phyloP scores from a whole-genome alignment of 2,113 vertebrate genomes.

The Upupa epops region DNA sequence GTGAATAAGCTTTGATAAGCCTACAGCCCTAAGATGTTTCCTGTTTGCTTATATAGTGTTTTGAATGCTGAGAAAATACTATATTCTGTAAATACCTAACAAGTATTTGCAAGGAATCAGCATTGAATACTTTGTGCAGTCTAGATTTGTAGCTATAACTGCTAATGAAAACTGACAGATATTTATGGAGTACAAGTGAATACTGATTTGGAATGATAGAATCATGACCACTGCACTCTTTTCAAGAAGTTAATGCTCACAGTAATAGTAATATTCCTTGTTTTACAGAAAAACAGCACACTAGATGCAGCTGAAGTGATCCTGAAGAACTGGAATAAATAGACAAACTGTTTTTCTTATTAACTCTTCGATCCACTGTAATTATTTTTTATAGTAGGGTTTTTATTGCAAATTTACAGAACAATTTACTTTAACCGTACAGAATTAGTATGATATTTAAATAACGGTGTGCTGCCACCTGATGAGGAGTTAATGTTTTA shows the following conservation, averaged over 20 bases:
- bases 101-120: not conserved
- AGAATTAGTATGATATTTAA: not conserved
- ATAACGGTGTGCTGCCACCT: slow-evolving; percentile 52
- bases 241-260: not conserved
- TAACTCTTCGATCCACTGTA: not conserved
- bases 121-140: not conserved
- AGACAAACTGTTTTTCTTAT: not conserved
- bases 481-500: slow-evolving; percentile 13
- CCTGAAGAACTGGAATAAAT: slow-evolving; percentile 86
- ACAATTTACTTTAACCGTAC: not conserved
- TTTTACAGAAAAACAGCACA: slow-evolving; percentile 88
- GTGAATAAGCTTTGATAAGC: not conserved
- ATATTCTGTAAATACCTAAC: not conserved
- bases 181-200: not conserved
- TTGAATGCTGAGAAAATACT: not conserved
- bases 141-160: not conserved
- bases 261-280: slow-evolving; percentile 31
- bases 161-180: not conserved
- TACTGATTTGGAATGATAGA: not conserved
- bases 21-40: not conserved
- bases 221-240: not conserved
- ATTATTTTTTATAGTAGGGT: not conserved
- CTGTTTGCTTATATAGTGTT: not conserved
- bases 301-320: slow-evolving; percentile 88
- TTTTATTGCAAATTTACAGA: not conserved